These are phyloP conservation scores for Paratrypauchen microcephalus DNA, from an alignment of 2,797 vertebrate genomes.

Conservation along the genomic window DNA sequence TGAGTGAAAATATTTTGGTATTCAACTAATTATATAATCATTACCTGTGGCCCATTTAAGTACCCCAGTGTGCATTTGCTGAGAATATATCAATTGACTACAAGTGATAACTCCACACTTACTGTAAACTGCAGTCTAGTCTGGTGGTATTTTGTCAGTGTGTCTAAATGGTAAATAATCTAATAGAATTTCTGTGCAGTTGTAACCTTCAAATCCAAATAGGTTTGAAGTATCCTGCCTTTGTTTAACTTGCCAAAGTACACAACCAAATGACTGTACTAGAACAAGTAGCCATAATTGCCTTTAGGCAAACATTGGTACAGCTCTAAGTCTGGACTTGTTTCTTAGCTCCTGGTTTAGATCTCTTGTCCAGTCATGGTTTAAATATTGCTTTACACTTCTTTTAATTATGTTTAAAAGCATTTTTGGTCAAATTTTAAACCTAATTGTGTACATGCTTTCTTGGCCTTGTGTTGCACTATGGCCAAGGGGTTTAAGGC, in stretches of 20 bases:
- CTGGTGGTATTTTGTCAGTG: neutral
- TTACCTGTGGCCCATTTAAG: no score
- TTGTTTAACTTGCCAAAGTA: slow-evolving; percentile 1
- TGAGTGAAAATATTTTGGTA: slow-evolving; percentile 1
- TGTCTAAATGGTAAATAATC: neutral
- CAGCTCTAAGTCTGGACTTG: neutral
- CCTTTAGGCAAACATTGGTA: neutral
- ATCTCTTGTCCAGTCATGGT: neutral
- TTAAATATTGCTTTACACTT: neutral
- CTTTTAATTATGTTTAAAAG: neutral
- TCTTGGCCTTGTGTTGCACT: neutral
- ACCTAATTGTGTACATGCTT: neutral
- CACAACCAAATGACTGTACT: neutral
- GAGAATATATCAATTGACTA: no score
- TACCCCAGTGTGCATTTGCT: no score
- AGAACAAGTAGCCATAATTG: neutral
- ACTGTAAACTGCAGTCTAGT: no score
- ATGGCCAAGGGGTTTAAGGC: no score
- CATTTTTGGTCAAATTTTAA: neutral
- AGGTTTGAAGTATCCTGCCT: neutral
- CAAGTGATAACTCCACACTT: no score
- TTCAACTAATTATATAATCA: neutral
- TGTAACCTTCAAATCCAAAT: neutral
- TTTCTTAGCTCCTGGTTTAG: neutral
- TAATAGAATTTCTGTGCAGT: neutral